Percentiles rank a stretch among this genome's conserved stretches.
These are phyloP conservation scores for Mustelus asterias DNA, from an alignment of 2,113 vertebrate species.

Conservation along the genomic window DNA sequence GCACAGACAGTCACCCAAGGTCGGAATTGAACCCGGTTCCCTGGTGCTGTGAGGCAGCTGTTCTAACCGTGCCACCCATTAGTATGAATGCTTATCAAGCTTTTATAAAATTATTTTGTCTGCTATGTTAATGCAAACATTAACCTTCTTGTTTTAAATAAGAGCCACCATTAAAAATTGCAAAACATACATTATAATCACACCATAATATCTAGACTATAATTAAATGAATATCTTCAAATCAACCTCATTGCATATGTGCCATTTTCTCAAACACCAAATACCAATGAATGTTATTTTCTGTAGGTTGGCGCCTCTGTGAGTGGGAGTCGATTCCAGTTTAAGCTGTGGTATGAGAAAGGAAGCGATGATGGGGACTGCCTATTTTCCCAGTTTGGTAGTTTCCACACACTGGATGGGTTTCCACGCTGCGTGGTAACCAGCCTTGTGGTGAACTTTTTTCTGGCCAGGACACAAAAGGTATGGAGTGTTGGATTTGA, in stretches of 20 bases:
- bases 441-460: conserved; percentile 58
- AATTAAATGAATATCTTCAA: neutral
- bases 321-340: conserved; percentile 49
- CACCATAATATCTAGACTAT: neutral
- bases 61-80: neutral
- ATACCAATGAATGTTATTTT: neutral
- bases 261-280: neutral
- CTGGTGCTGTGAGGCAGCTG: no score
- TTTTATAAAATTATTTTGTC: neutral
- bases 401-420: conserved; percentile 46
- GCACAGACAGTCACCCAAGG: no score
- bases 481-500: conserved; percentile 58
- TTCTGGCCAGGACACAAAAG: conserved; percentile 59
- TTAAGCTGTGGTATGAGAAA: conserved; percentile 52
- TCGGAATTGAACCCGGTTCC: no score
- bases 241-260: neutral
- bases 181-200: neutral
- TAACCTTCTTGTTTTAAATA: neutral
- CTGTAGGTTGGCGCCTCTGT: conserved; percentile 57
- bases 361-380: conserved; percentile 52
- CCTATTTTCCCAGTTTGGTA: conserved; percentile 42
- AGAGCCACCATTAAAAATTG: neutral
- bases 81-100: neutral
- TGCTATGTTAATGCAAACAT: neutral
- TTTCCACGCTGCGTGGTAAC: conserved; percentile 53